Base-by-base conservation (phyloP, 2,797 vertebrate genomes). In the Halcyon leucocephala region DNA sequence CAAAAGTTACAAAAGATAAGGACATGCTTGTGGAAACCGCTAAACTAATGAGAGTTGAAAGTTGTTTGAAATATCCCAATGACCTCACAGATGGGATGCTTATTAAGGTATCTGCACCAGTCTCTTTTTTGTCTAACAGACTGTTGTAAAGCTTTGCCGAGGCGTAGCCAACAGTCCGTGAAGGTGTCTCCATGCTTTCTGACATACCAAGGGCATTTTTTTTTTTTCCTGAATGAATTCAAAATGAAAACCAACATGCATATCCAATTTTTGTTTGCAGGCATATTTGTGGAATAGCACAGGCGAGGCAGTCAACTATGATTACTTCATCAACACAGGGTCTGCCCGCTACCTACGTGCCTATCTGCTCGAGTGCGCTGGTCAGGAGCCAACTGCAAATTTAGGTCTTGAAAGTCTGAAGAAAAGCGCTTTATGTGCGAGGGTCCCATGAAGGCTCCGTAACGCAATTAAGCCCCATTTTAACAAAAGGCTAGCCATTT, bases 111-210 rank as follows among this genome's bases (percentile, higher is more conserved):
- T 98, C 97, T 98, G 96, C 97, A 98, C 96, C 98, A 98, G 97
- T 66, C 97, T 95, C 94, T 98, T 98, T 98, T 98, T 98, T 98
- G 98, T 99, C 98, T 97, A 93, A 97, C 98, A 98, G 98, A 98
- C 97, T 98, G 98, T 95, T 98, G 90, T 93, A 91, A 98, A 98
- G 98, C 98, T 98, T 98, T 98, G 98, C 97, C 77, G 98, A 99
- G 98, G 98, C 98, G 98, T 98, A 99, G 98, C 98, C 98, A 99
- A 98, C 98, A 98, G 99, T 98, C 99, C 98, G 98, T 99, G 99
- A 99, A 99, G 99, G 99, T 99, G 98, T 99, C 98, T 98, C 97
- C 98, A 98, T 97, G 97, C 98, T 98, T 98, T 98, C 98, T 98
- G 98, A 99, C 98, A 98, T 98, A 98, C 98, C 98, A 98, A 98